These are phyloP conservation scores for Ametastegia equiseti DNA, from an alignment of 2,888 invertebrate genomes.

Conservation along the genomic window DNA sequence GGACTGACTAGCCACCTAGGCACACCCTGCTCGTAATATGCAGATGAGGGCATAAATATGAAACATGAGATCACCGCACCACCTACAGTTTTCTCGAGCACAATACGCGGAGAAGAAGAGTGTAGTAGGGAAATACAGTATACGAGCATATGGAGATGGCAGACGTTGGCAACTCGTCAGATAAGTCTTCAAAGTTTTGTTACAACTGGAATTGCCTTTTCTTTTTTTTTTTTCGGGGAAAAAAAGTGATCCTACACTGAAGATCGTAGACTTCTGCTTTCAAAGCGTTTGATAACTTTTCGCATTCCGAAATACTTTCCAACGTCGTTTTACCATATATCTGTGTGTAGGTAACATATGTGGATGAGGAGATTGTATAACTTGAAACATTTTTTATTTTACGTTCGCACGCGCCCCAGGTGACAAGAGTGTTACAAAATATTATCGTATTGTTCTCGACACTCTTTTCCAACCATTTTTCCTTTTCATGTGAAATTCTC, in stretches of 20 bases:
- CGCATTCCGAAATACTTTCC: constrained; percentile 11
- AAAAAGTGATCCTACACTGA: neutral
- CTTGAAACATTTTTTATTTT: neutral
- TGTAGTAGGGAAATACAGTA: constrained; percentile 17
- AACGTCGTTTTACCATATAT: neutral
- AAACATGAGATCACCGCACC: constrained; percentile 68
- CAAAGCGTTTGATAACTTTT: neutral
- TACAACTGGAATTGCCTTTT: neutral
- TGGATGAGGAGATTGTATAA: constrained; percentile 19
- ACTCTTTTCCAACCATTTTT: constrained; percentile 24
- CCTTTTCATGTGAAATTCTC: constrained; percentile 36
- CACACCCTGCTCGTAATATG: constrained; percentile 68
- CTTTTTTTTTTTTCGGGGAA: neutral
- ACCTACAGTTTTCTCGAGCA: constrained; percentile 60
- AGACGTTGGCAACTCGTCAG: constrained; percentile 11
- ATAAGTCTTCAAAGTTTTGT: neutral
- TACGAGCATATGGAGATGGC: neutral
- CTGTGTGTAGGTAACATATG: neutral
- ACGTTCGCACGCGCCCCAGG: constrained; percentile 36
- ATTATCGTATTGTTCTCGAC: constrained; percentile 35
- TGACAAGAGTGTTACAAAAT: constrained; percentile 45
- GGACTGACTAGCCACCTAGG: constrained; percentile 58
- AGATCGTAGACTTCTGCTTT: neutral
- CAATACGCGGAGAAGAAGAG: constrained; percentile 29
- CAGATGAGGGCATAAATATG: constrained; percentile 71